These are phyloP conservation scores for Platerodrilus igneus DNA, from an alignment of 2,888 invertebrate species.

Conservation along the genomic window DNA sequence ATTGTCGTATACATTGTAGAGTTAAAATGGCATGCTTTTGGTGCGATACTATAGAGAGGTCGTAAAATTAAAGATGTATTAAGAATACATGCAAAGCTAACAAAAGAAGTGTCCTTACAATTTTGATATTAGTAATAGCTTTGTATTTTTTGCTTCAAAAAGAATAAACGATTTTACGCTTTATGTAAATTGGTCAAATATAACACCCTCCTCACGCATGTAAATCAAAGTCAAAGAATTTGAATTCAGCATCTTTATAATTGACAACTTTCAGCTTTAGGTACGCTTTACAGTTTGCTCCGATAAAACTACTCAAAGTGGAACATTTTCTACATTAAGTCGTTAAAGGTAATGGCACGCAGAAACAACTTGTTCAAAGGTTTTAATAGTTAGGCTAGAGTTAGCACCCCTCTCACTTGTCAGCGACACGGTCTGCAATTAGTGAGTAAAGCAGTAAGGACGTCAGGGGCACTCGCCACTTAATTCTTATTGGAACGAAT, in stretches of 20 bases:
- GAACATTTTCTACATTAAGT: slow-evolving; percentile 13
- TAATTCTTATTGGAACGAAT: slow-evolving; percentile 9
- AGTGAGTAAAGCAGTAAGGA: slow-evolving; percentile 28
- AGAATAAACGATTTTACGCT: too few relatives aligned
- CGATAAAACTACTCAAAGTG: slow-evolving; percentile 10
- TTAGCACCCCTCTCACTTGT: slow-evolving; percentile 30
- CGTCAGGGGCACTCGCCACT: slow-evolving; percentile 29
- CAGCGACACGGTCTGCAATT: slow-evolving; percentile 32
- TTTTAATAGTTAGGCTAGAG: slow-evolving; percentile 27
- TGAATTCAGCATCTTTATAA: slow-evolving; percentile 14
- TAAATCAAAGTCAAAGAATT: not conserved
- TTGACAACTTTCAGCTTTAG: slow-evolving; percentile 6
- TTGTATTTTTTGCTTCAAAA: too few relatives aligned
- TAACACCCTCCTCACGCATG: not conserved
- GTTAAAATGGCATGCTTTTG: too few relatives aligned
- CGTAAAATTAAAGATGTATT: too few relatives aligned
- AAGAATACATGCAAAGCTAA: too few relatives aligned
- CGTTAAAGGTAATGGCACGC: slow-evolving; percentile 19
- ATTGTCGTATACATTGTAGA: too few relatives aligned
- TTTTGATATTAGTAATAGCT: too few relatives aligned
- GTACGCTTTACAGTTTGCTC: not conserved
- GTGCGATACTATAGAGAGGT: too few relatives aligned
- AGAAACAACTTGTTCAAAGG: slow-evolving; percentile 21
- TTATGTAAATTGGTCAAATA: not conserved
- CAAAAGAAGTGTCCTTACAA: too few relatives aligned